Conservation (phyloP, 2,113 vertebrate genomes). For the Pteropus alecto region DNA sequence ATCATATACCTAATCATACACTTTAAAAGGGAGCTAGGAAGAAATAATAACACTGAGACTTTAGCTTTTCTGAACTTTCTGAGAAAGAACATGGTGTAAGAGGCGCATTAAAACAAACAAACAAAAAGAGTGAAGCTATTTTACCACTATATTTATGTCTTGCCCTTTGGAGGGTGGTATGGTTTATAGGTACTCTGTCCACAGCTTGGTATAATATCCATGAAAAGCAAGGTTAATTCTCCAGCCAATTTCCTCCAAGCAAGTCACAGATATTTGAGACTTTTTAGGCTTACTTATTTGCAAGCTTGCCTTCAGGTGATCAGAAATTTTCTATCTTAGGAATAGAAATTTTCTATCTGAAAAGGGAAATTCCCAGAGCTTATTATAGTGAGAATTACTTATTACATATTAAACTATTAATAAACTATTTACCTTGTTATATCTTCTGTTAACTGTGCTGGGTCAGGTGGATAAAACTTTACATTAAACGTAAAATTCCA, state of each 20-base stretch:
- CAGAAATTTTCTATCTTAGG: not conserved
- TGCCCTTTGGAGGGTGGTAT: not conserved
- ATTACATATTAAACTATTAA: slow-evolving; percentile 35
- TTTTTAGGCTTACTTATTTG: slow-evolving; percentile 23
- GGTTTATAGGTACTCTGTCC: not conserved
- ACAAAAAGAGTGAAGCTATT: not conserved
- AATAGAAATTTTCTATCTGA: slow-evolving; percentile 20
- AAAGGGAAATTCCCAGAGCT: slow-evolving; percentile 6
- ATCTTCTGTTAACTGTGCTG: slow-evolving; percentile 97
- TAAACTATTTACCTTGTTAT: slow-evolving; percentile 91
- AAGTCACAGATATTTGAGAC: not conserved
- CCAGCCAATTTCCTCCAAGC: not conserved
- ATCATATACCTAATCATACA: not conserved
- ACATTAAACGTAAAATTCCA: slow-evolving; percentile 90
- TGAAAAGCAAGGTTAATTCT: not conserved
- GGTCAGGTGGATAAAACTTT: slow-evolving; percentile 96
- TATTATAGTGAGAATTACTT: slow-evolving; percentile 19
- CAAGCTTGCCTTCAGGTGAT: not conserved
- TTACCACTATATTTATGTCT: not conserved
- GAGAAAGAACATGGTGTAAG: not conserved
- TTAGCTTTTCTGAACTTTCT: not conserved
- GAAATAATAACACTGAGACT: not conserved
- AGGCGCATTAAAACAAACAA: not conserved
- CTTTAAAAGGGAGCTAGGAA: not conserved
- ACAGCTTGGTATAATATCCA: not conserved